Base-by-base conservation (phyloP, 2,888 invertebrate species). In the Catonia carolina region DNA sequence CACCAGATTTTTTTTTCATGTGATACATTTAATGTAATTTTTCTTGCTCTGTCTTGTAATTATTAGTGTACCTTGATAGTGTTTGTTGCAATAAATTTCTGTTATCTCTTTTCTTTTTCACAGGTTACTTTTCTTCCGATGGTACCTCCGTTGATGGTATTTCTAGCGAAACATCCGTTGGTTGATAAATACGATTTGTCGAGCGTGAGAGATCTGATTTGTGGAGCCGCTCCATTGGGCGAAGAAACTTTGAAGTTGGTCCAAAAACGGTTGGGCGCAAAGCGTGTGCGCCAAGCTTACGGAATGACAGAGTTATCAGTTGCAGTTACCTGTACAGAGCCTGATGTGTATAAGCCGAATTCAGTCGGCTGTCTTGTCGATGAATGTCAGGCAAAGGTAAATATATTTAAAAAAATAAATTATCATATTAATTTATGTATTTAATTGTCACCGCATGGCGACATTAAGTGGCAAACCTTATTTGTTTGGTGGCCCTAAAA, bases 101-200 rank as follows among this genome's bases (percentile, higher is more conserved):
- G n/a, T n/a, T n/a, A n/a, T n/a, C n/a, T n/a, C n/a, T n/a, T n/a
- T n/a, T n/a, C n/a, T 27, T 27, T 27, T 27, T 27, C 8, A 27
- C 27, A 69, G 69, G 66, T 69, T 15, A 66, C 77, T 0, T 74
- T 77, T 1, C 67, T 86, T 22, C 84, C 84, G 67, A 79, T 86
- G 3, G 90, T 89, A 1, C 89, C 90, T 0, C 89, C 89, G 0
- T 73, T 91, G 12, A 72, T 89, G 33, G 75, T 86, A 2, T 88
- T 88, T 72, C 70, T 91, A 56, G 83, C 84, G 7, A 75, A 77
- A 64, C 70, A 74, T 61, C 75, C 76, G 0, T 57, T 73, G 22
- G 73, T 77, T 15, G 63, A 67, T 12, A 68, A 74, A 23, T 76
- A 69, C 61, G 73, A 78, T 64, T 65, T 79, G 14, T 69, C 71